These are phyloP conservation scores for Zaprionus lineosus DNA, from an alignment of 2,888 invertebrate genomes.

Conservation along the genomic window DNA sequence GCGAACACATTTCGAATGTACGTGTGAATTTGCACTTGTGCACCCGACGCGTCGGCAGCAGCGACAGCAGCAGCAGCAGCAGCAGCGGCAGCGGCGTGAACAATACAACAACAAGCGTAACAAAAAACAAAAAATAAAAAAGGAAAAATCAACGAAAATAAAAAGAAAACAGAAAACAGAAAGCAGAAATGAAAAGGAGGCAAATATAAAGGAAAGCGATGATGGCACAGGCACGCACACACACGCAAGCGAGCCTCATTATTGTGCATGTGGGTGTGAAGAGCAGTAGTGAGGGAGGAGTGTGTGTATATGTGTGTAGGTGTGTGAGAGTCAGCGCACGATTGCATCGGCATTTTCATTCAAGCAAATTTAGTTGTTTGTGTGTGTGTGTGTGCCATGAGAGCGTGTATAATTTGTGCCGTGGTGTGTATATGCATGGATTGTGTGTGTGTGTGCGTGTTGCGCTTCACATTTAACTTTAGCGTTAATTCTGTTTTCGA, in stretches of 20 bases:
- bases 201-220: slow-evolving; percentile 68
- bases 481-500: slow-evolving; percentile 69
- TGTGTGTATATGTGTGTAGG: slow-evolving; percentile 1
- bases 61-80: slow-evolving; percentile 16
- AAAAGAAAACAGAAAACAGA: slow-evolving; percentile 62
- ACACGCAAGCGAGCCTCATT: slow-evolving; percentile 38
- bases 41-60: slow-evolving; percentile 46
- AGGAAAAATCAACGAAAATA: slow-evolving; percentile 51
- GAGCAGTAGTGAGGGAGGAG: slow-evolving; percentile 5
- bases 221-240: slow-evolving; percentile 62
- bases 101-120: slow-evolving; percentile 19
- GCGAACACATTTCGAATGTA: slow-evolving; percentile 71
- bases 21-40: slow-evolving; percentile 79
- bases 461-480: slow-evolving; percentile 67
- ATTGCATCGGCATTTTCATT: slow-evolving; percentile 81
- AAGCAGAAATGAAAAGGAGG: slow-evolving; percentile 66
- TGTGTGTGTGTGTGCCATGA: slow-evolving; percentile 14
- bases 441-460: slow-evolving; percentile 23
- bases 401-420: slow-evolving; percentile 5
- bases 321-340: slow-evolving; percentile 39
- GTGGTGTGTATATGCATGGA: neutral
- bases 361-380: slow-evolving; percentile 50
- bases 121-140: slow-evolving; percentile 6
- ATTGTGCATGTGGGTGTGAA: slow-evolving; percentile 31
- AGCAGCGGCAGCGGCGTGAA: slow-evolving; percentile 27